A percentile compares a stretch with the other conserved stretches of the same genome.
Conservation (phyloP, 1,140 invertebrate genomes). For the Microplitis mediator region DNA sequence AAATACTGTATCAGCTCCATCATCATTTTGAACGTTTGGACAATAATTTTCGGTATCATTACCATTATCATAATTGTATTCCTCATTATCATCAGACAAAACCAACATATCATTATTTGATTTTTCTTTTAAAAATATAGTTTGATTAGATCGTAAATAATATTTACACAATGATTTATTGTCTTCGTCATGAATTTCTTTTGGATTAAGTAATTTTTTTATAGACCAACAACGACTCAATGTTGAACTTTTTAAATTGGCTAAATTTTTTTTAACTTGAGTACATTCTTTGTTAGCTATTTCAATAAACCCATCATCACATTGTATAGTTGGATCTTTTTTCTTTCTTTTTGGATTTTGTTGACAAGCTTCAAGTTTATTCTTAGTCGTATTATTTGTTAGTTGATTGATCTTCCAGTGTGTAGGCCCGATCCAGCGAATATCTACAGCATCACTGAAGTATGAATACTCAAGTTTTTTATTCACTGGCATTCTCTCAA, state of each 20-base stretch:
- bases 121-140: conserved; percentile 29
- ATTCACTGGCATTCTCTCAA: conserved; percentile 36
- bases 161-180: conserved; percentile 33
- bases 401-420: conserved; percentile 71
- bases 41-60: conserved; percentile 62
- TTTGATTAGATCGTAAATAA: conserved; percentile 29
- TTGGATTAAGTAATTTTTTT: conserved; percentile 43
- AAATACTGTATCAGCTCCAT: conserved; percentile 49
- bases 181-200: conserved; percentile 42
- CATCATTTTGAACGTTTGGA: conserved; percentile 50
- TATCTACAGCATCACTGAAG: conserved; percentile 64
- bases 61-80: conserved; percentile 64
- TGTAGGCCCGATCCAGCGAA: conserved; percentile 76
- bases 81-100: conserved; percentile 44
- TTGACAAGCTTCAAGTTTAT: conserved; percentile 31
- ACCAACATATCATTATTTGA: conserved; percentile 36
- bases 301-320: conserved; percentile 28
- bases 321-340: conserved; percentile 40
- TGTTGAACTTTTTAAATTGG: conserved; percentile 36
- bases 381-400: conserved; percentile 18
- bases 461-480: conserved; percentile 72
- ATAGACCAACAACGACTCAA: conserved; percentile 43
- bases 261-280: not conserved
- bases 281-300: conserved; percentile 33
- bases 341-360: conserved; percentile 38